Evolutionary conservation across 92 coral and sea anemone genomes (phyloP), one percentile per base, ranked within the genome.

Genomic region (Virgularia gustaviana): DNA sequence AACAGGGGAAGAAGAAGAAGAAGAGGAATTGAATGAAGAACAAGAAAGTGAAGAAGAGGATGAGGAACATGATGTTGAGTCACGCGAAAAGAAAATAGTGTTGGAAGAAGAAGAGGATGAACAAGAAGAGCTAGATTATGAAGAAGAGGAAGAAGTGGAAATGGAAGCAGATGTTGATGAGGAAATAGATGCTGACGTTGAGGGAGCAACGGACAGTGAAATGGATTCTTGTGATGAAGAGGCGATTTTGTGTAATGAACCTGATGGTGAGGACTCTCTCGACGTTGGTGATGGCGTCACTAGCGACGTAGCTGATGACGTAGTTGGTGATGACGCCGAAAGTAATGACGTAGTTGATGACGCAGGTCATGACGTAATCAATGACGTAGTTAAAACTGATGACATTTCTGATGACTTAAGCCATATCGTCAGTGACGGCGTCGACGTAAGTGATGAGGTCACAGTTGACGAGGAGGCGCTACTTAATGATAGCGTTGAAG

Each of bases 101-200:
- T 12, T 34, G 39, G 66, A 60, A 2, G 66, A 28, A 5, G 51
- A 43, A 22, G 20, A 43, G n/a, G 4, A 2, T 13, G 63, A 23
- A 28, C 18, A 32, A 24, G 63, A 2, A 7, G 29, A 7, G 11
- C 35, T 24, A 57, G 35, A 27, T 0, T 19, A 9, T 4, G 63
- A 32, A 9, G 63, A 57, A 25, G 30, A 32, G 24, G 63, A 57
- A 57, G 66, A 33, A 16, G 61, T 31, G 24, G 30, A 68, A 9
- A 38, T 43, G 34, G 75, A 68, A 68, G 75, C 28, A 57, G 73
- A 66, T 43, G 73, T 43, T 33, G 47, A 19, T 24, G 36, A 25
- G 32, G 64, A 57, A 19, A 37, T 9, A 11, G 36, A 11, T 3
- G 36, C 25, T 10, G n/a, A 44, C 3, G 37, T 11, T 29, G 57